These are phyloP conservation scores for Cosmia pyralina DNA, from an alignment of 2,888 invertebrate species.

Conservation along the genomic window DNA sequence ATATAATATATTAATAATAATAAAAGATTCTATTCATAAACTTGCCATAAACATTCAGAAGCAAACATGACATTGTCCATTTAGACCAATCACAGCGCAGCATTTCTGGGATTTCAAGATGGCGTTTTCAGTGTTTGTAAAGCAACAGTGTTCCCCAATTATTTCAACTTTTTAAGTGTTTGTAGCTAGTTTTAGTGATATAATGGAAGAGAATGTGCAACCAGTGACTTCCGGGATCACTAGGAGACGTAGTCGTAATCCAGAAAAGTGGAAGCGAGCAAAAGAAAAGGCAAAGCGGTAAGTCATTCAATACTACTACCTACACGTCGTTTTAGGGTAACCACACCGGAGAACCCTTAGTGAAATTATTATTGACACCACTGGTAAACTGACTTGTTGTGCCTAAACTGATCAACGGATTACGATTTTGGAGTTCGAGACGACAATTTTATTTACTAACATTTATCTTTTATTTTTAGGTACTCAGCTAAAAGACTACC, in stretches of 20 bases:
- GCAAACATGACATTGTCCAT: neutral
- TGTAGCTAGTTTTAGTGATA: conserved; percentile 1
- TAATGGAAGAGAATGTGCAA: conserved; percentile 12
- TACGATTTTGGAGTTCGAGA: too few relatives aligned
- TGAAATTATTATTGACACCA: too few relatives aligned
- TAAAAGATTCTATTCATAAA: too few relatives aligned
- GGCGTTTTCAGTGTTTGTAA: conserved; percentile 14
- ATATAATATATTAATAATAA: too few relatives aligned
- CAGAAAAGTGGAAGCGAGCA: conserved; percentile 8
- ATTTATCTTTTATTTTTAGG: conserved; percentile 2
- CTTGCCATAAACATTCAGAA: too few relatives aligned
- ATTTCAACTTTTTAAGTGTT: conserved; percentile 12
- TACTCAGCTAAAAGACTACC: conserved; percentile 19
- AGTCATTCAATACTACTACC: neutral
- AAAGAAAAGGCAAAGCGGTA: conserved; percentile 13
- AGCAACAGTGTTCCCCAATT: conserved; percentile 7
- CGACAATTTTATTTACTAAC: neutral
- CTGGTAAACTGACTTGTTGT: too few relatives aligned
- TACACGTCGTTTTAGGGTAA: conserved; percentile 1
- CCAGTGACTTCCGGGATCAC: conserved; percentile 8
- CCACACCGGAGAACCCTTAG: neutral
- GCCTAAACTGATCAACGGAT: too few relatives aligned
- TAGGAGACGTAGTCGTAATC: too few relatives aligned
- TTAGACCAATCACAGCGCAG: neutral
- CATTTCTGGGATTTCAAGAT: conserved; percentile 5